These are phyloP conservation scores for Rhodeus uyekii DNA, from an alignment of 2,797 vertebrate species.

Conservation along the genomic window DNA sequence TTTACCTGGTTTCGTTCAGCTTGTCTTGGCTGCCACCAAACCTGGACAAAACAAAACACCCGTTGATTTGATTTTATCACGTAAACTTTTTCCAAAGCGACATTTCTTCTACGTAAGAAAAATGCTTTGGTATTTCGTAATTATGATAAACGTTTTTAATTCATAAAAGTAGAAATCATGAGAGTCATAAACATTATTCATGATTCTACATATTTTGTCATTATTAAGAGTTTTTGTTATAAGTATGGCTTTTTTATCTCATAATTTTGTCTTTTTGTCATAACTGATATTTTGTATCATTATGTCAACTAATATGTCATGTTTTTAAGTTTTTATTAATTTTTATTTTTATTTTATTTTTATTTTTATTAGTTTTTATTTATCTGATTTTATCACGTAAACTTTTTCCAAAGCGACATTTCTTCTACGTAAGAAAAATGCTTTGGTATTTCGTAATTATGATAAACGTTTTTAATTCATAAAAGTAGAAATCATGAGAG, in stretches of 20 bases:
- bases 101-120: neutral
- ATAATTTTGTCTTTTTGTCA: neutral
- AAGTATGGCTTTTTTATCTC: neutral
- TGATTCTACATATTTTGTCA: too few species aligned
- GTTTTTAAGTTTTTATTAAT: too few species aligned
- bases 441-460: neutral
- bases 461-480: neutral
- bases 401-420: neutral
- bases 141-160: neutral
- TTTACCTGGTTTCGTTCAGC: conserved; percentile 63
- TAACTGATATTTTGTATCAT: neutral
- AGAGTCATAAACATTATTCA: too few species aligned
- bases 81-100: neutral
- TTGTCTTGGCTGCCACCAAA: conserved; percentile 48
- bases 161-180: neutral
- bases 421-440: neutral
- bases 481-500: neutral
- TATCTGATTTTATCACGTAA: too few species aligned
- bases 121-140: neutral
- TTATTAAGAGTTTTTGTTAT: neutral
- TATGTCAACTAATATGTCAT: neutral
- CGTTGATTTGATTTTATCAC: too few species aligned
- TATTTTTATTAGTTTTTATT: too few species aligned
- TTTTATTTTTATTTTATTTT: too few species aligned
- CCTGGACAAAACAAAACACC: neutral